These are phyloP conservation scores for Hucho hucho DNA, from an alignment of 2,113 vertebrate species.

Conservation along the genomic window DNA sequence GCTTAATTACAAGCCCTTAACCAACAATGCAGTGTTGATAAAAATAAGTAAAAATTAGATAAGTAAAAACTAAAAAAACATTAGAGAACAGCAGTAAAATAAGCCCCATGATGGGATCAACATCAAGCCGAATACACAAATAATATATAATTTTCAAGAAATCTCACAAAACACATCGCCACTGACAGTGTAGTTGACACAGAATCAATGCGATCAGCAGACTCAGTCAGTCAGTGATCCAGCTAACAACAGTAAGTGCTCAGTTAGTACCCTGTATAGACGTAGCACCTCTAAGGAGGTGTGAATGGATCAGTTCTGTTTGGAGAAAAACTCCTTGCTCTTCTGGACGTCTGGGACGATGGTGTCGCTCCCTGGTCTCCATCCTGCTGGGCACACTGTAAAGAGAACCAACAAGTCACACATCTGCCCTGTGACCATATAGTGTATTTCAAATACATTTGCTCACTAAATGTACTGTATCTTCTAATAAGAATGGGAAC, in stretches of 20 bases:
- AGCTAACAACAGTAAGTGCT: not conserved
- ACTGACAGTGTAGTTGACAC: not conserved
- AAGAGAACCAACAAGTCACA: not conserved
- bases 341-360: slow-evolving; percentile 76
- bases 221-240: not conserved
- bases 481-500: not conserved
- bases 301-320: slow-evolving; percentile 46
- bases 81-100: too few relatives aligned
- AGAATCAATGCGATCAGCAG: not conserved
- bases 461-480: not conserved
- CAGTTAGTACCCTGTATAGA: not conserved
- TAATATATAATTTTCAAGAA: not conserved
- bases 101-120: not conserved
- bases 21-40: too few relatives aligned
- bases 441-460: not conserved
- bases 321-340: slow-evolving; percentile 79
- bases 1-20: too few relatives aligned
- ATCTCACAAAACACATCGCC: not conserved
- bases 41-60: too few relatives aligned
- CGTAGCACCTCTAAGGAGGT: not conserved
- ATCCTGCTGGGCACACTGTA: slow-evolving; percentile 34
- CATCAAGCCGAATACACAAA: not conserved
- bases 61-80: too few relatives aligned
- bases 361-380: slow-evolving; percentile 79
- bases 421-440: not conserved